A percentile compares a stretch with the other conserved stretches of the same genome.
These are phyloP conservation scores for Tetranychus cinnabarinus DNA, from an alignment of 1,140 invertebrate genomes.

Conservation along the genomic window DNA sequence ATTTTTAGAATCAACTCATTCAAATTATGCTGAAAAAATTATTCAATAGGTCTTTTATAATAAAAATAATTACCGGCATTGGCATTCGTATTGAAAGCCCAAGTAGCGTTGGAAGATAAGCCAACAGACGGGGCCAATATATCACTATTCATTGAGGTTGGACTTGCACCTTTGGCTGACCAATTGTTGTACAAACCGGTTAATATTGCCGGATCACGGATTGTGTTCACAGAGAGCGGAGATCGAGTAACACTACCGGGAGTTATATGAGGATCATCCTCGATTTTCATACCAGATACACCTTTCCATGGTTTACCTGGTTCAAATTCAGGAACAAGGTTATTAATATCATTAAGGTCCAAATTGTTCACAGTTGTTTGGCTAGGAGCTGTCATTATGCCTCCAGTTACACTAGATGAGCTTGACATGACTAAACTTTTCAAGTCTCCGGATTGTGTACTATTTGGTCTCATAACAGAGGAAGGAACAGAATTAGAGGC, in stretches of 20 bases:
- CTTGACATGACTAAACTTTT: no score
- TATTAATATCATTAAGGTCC: conserved; percentile 34
- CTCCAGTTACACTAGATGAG: no score
- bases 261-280: conserved; percentile 90
- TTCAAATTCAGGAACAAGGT: conserved; percentile 87
- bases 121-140: conserved; percentile 34
- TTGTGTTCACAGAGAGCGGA: conserved; percentile 35
- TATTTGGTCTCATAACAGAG: no score
- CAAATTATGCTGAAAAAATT: conserved; percentile 17
- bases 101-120: conserved; percentile 47
- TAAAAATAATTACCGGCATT: conserved; percentile 16
- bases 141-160: conserved; percentile 20
- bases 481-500: no score
- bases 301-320: conserved; percentile 95
- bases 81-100: conserved; percentile 58
- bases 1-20: conserved; percentile 15
- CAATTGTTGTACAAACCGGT: conserved; percentile 40
- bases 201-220: conserved; percentile 34
- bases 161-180: conserved; percentile 25
- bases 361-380: neutral
- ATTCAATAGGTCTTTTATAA: conserved; percentile 20
- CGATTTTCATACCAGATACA: conserved; percentile 66
- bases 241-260: conserved; percentile 79
- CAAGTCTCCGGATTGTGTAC: no score
- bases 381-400: neutral